Evolutionary conservation across 2,888 invertebrate species (phyloP).

Genomic region (Stegana nigrithorax): DNA sequence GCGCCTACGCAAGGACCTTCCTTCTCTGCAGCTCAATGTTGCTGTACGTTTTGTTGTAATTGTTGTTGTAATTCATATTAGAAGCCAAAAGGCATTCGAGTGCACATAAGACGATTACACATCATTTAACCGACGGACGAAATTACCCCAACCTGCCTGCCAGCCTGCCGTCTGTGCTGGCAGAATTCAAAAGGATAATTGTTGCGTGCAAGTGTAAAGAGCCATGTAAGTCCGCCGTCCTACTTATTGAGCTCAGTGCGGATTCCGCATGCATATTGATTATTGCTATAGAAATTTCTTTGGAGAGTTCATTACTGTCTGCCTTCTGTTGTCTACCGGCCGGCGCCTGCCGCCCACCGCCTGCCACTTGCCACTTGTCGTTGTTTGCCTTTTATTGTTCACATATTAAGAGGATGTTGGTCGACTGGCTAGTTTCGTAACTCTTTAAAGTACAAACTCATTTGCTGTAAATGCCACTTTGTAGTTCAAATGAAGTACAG

Average conservation of each 20-base stretch:
- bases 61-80: conserved; percentile 49
- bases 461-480: too few relatives aligned
- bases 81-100: conserved; percentile 66
- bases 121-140: conserved; percentile 65
- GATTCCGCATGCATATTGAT: conserved; percentile 51
- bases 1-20: conserved; percentile 13
- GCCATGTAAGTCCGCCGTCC: not conserved
- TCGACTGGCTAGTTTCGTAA: too few relatives aligned
- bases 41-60: conserved; percentile 10
- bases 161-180: too few relatives aligned
- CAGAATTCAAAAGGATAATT: conserved; percentile 41
- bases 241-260: not conserved
- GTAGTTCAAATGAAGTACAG: too few relatives aligned
- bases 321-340: not conserved
- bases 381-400: too few relatives aligned
- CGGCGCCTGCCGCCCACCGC: too few relatives aligned
- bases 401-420: too few relatives aligned
- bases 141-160: not conserved
- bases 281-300: conserved; percentile 39
- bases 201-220: too few relatives aligned
- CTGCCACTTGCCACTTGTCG: too few relatives aligned
- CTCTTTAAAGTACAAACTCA: too few relatives aligned
- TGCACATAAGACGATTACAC: conserved; percentile 67
- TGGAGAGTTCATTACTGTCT: not conserved
- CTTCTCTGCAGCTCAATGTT: conserved; percentile 15